Base-by-base conservation (phyloP, 1,140 invertebrate genomes). In the Drosophila nigromelanica region DNA sequence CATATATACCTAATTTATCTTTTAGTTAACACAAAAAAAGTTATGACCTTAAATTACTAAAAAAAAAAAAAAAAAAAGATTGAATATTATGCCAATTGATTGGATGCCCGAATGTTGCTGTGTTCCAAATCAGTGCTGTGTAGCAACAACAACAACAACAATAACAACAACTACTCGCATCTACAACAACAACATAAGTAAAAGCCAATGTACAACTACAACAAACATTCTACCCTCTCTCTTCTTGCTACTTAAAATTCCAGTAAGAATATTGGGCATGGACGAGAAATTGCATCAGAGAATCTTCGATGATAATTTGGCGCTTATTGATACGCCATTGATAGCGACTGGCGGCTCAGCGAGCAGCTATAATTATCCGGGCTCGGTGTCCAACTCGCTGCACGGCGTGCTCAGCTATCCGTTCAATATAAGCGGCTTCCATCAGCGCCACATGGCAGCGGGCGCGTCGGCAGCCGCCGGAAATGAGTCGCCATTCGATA, bases 201-300 rank as follows among this genome's bases (percentile, higher is more conserved):
- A 63, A 63, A 54, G 59, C 59, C 59, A 63, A 40, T 55, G 43
- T 50, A 71, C 55, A 67, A 76, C 78, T 76, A 86, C 78, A 75
- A 78, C 85, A 72, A 89, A 76, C 55, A 77, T 71, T 89, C 83
- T 82, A 83, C 82, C 76, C 67, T 70, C 73, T 76, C 73, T 74
- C 76, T 89, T 76, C 83, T 89, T 68, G 78, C 85, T 72, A 73
- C 79, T 79, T 75, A 68, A 67, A 89, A 83, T 91, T 91, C 59
- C 91, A 92, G 91, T 92, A 83, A 91, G 91, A 90, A 86, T 90
- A 78, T 92, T 92, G 91, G 91, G 91, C 73, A 91, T 92, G 90
- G 91, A 92, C 89, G 91, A 92, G 67, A 92, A 82, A 76, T 87
- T 90, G 78, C 91, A 92, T 89, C 91, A 91, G 76, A 91, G 82